Evolutionary conservation across 2,797 vertebrate species (phyloP).

Genomic region (Esox lucius): DNA sequence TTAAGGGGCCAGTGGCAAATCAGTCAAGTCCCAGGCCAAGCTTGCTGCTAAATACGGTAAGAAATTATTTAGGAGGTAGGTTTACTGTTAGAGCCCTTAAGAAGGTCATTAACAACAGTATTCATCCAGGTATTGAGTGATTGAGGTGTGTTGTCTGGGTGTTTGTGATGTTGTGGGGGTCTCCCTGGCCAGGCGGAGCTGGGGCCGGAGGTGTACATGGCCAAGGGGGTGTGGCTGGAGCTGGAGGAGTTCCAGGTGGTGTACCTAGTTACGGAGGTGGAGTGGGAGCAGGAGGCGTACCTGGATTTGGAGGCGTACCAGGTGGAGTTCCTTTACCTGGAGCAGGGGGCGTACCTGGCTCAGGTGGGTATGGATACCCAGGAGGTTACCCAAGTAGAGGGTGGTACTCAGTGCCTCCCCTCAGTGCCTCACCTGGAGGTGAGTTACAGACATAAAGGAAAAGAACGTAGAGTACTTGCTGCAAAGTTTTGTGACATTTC

Average conservation of each 20-base stretch:
- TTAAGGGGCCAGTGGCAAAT: slow-evolving; percentile 68
- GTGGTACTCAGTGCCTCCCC: background rate
- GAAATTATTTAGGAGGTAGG: background rate
- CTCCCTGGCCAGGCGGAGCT: slow-evolving; percentile 43
- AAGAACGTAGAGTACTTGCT: background rate
- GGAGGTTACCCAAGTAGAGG: background rate
- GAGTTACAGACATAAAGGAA: background rate
- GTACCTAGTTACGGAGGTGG: background rate
- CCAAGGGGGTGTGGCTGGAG: slow-evolving; percentile 49
- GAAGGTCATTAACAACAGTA: no score
- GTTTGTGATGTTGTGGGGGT: background rate
- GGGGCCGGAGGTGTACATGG: slow-evolving; percentile 45
- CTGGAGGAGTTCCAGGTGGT: slow-evolving; percentile 31
- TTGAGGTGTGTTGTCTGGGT: background rate
- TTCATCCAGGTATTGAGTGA: background rate
- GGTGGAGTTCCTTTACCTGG: slow-evolving; percentile 37
- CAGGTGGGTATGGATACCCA: slow-evolving; percentile 27
- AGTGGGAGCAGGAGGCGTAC: slow-evolving; percentile 22
- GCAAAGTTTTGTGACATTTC: background rate
- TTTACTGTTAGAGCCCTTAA: no score
- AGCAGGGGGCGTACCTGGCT: slow-evolving; percentile 22
- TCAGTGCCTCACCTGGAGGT: slow-evolving; percentile 37
- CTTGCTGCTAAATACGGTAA: slow-evolving; percentile 76
- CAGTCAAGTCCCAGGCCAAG: slow-evolving; percentile 70
- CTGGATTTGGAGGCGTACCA: slow-evolving; percentile 39